phyloP scores from a whole-genome alignment of 2,113 vertebrate genomes.

The Poicephalus meyeri region DNA sequence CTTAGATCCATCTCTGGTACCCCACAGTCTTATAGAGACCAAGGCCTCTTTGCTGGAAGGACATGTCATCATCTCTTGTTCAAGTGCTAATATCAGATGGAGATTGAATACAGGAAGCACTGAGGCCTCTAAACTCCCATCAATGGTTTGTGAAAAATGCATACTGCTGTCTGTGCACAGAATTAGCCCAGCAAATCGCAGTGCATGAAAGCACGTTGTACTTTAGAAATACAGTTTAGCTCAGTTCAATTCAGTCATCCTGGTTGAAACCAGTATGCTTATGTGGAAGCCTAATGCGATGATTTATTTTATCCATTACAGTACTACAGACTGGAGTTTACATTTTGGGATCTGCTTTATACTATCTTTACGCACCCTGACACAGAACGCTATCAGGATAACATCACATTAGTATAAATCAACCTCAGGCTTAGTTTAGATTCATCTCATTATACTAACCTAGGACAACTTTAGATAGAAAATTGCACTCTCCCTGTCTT shows the following conservation, averaged over 20 bases:
- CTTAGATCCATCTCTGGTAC: neutral
- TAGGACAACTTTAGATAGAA: neutral
- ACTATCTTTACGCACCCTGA: neutral
- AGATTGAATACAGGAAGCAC: neutral
- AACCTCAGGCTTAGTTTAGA: neutral
- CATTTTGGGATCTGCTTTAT: neutral
- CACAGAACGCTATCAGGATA: neutral
- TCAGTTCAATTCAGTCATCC: neutral
- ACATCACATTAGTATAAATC: neutral
- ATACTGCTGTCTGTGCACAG: neutral
- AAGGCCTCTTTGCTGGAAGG: neutral
- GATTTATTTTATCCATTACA: neutral
- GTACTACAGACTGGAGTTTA: neutral
- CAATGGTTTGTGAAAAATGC: neutral
- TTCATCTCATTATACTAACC: neutral
- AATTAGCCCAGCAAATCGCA: neutral
- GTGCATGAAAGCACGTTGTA: neutral
- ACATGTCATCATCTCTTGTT: neutral
- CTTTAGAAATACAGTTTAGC: neutral
- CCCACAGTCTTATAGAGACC: neutral
- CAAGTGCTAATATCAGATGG: neutral
- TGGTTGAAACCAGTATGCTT: neutral
- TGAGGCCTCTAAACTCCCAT: neutral
- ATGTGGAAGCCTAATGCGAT: neutral
- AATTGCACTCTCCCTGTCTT: neutral